phyloP scores from a whole-genome alignment of 1,140 invertebrate species.

The Druon quercuslanigerum region DNA sequence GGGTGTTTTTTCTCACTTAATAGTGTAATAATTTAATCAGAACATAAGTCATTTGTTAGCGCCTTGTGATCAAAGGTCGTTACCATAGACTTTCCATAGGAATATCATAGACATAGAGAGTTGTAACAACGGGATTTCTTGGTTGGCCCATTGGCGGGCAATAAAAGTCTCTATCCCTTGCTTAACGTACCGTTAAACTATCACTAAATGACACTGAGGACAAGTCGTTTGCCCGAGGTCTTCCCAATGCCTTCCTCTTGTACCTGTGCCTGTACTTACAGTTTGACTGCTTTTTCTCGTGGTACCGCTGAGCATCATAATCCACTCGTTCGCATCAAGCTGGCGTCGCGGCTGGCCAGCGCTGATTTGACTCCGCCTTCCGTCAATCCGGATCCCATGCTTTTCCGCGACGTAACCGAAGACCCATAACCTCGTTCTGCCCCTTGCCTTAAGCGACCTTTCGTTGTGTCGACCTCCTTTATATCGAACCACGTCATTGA shows the following conservation, averaged over 20 bases:
- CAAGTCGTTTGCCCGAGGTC: constrained; percentile 3
- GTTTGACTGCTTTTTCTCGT: constrained; percentile 21
- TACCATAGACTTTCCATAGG: neutral
- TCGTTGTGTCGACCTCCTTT: constrained; percentile 61
- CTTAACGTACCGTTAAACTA: constrained; percentile 13
- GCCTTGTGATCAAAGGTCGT: constrained; percentile 16
- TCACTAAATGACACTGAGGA: constrained; percentile 24
- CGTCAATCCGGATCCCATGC: constrained; percentile 54
- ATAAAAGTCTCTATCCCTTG: neutral
- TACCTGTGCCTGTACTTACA: neutral
- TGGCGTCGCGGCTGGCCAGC: neutral
- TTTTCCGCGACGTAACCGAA: constrained; percentile 56
- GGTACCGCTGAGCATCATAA: neutral
- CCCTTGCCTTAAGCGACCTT: constrained; percentile 56
- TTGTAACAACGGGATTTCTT: constrained; percentile 10
- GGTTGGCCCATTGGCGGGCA: neutral
- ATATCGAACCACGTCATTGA: constrained; percentile 61
- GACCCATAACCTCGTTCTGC: constrained; percentile 60
- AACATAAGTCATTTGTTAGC: constrained; percentile 16
- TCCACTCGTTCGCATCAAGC: constrained; percentile 1
- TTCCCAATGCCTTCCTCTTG: neutral
- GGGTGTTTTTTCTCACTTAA: neutral
- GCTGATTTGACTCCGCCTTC: constrained; percentile 42
- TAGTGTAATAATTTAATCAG: constrained; percentile 26
- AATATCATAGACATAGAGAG: neutral